Base-by-base conservation (phyloP, 2,113 vertebrate genomes). In the Hepsetus odoe region DNA sequence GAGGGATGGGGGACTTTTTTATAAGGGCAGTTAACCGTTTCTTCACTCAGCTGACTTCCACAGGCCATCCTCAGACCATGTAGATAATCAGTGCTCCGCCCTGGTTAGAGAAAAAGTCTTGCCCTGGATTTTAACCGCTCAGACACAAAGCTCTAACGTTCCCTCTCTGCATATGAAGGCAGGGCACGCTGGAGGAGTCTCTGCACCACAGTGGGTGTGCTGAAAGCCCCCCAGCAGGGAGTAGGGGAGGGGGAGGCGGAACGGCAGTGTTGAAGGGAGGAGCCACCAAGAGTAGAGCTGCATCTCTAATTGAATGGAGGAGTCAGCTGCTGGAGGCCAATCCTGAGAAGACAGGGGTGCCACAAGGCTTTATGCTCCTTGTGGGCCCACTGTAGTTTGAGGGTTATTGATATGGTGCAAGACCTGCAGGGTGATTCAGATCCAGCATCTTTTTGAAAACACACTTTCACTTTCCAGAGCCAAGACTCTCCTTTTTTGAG, bases 251-350 rank as follows among this genome's bases (percentile, higher is more conserved):
- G 91, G 91, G 92, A 92, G 85, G 81, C 77, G 77, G 85, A 81
- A 20, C 70, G 68, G 78, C 79, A 80, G 85, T 82, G 72, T 83
- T 44, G 49, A 76, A 86, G 75, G 72, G 84, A 84, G 81, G 68
- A 53, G 86, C 82, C 84, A 81, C 76, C 62, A 71, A 80, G 66
- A 77, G 90, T 91, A 93, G 94, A 95, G 95, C 95, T 95, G 92
- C 93, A 96, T 97, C 96, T 95, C 91, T 94, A 89, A 90, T 86
- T 95, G 95, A 96, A 95, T 94, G 88, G 94, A 71, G 91, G 90
- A 95, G 93, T 96, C 91, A 91, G 93, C 92, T 94, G 91, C 93
- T 94, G 88, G 89, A 88, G 92, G 94, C 94, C 87, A 91, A 90
- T 92, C 87, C 90, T 84, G 92, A 93, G 94, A 93, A 94, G 85